Base-by-base conservation (phyloP, 1,140 invertebrate genomes). In the Helicorthomorpha holstii region DNA sequence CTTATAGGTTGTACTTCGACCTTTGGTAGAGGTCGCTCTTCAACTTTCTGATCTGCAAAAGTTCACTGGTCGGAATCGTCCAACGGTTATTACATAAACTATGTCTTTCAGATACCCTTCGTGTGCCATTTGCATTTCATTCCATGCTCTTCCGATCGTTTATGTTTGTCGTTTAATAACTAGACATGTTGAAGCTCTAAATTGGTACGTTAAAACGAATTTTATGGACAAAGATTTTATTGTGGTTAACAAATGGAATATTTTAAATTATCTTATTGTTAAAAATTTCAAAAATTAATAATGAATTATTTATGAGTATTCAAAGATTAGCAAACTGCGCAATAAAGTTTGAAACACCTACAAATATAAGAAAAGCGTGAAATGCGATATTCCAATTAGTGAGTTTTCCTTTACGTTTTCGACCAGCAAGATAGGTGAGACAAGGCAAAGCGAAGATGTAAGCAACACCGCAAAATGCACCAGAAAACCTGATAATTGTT, bases 21-120 rank as follows among this genome's bases (percentile, higher is more conserved):
- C 93, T 1, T 70, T 98, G 25, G 79, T 98, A 29, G 73, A 88
- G 51, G 83, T 97, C 56, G 91, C 90, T 4, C 68, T 98, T 41
- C 68, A 85, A 60, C 73, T 98, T 27, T 86, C 88, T 1, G 75
- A 89, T 65, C 70, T 98, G 29, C 72, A 75, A 58, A 75, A 87
- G 59, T 83, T 83, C 63, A 97, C 92, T 3, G 89, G 88, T 24
- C 75, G 94, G 47, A 74, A 84, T 53, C 74, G 78, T 54, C 95
- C 95, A 56, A 97, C 93, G 52, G 95, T 98, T 26, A 98, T 98
- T 60, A 98, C 95, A 61, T 98, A 90, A 83, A 38, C 4, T 46
- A 12, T 41, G 38, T 19, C 38, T n/a, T n/a, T n/a, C n/a, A n/a
- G n/a, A n/a, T n/a, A n/a, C n/a, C n/a, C n/a, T n/a, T n/a, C n/a